phyloP scores from a whole-genome alignment of 2,113 vertebrate species.

The Morone saxatilis region DNA sequence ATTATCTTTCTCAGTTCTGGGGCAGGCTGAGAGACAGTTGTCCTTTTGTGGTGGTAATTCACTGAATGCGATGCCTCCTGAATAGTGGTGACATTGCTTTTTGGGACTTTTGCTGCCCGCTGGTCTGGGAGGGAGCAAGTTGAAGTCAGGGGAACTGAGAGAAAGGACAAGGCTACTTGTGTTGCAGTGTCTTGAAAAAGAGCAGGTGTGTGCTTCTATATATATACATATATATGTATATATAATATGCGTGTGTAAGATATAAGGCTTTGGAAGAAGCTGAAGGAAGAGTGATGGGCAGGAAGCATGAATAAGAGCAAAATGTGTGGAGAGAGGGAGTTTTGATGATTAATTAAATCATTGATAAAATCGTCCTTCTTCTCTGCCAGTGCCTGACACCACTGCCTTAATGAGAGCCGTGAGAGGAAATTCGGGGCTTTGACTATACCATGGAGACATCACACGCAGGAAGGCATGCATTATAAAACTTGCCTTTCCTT shows the following conservation, averaged over 20 bases:
- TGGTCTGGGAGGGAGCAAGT: slow-evolving; percentile 64
- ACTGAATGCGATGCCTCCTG: slow-evolving; percentile 42
- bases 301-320: slow-evolving; percentile 42
- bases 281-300: slow-evolving; percentile 33
- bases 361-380: slow-evolving; percentile 71
- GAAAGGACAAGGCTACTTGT: slow-evolving; percentile 71
- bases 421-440: slow-evolving; percentile 60
- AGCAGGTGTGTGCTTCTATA: slow-evolving; percentile 57
- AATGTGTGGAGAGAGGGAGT: slow-evolving; percentile 43
- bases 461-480: slow-evolving; percentile 59
- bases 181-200: slow-evolving; percentile 68
- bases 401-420: slow-evolving; percentile 66
- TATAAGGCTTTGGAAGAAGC: slow-evolving; percentile 29
- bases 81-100: slow-evolving; percentile 70
- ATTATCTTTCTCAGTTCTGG: slow-evolving; percentile 57
- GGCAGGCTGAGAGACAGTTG: slow-evolving; percentile 66
- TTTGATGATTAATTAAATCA: slow-evolving; percentile 78
- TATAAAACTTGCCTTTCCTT: slow-evolving; percentile 61
- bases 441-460: slow-evolving; percentile 63
- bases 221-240: not conserved
- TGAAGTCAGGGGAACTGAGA: slow-evolving; percentile 67
- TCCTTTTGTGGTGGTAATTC: slow-evolving; percentile 73
- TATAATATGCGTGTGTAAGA: not conserved
- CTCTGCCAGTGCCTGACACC: slow-evolving; percentile 55
- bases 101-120: slow-evolving; percentile 68